These are phyloP conservation scores for Acrocephalus arundinaceus DNA, from an alignment of 2,113 vertebrate genomes.

Conservation along the genomic window DNA sequence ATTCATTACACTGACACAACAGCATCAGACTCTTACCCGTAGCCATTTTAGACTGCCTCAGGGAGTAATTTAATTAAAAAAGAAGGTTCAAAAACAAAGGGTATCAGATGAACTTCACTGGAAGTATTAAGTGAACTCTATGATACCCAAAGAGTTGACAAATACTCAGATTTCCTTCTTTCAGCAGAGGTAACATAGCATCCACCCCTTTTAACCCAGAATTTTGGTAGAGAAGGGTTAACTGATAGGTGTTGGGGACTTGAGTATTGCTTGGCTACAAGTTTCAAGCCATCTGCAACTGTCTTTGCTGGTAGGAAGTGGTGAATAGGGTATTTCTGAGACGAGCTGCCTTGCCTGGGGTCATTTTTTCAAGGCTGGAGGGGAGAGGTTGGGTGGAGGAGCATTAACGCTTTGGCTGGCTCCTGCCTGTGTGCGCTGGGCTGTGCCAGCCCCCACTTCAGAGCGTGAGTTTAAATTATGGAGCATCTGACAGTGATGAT, in stretches of 20 bases:
- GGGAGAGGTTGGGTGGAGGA: not conserved
- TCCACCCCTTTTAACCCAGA: not conserved
- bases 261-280: not conserved
- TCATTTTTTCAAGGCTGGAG: not conserved
- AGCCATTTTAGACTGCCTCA: not conserved
- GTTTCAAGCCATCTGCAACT: not conserved
- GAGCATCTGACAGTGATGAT: not conserved
- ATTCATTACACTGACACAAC: not conserved
- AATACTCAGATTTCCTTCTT: not conserved
- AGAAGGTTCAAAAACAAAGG: not conserved
- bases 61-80: not conserved
- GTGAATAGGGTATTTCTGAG: not conserved
- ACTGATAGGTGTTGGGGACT: not conserved
- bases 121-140: not conserved
- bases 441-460: not conserved
- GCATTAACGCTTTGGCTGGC: too few species aligned
- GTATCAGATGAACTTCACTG: not conserved
- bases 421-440: not conserved
- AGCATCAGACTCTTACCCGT: not conserved
- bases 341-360: not conserved
- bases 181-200: not conserved
- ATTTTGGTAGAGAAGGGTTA: not conserved
- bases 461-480: fast-evolving
- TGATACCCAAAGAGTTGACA: not conserved
- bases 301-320: not conserved